Conservation (phyloP, 1,140 invertebrate genomes). For the Pseudoatta argentina region DNA sequence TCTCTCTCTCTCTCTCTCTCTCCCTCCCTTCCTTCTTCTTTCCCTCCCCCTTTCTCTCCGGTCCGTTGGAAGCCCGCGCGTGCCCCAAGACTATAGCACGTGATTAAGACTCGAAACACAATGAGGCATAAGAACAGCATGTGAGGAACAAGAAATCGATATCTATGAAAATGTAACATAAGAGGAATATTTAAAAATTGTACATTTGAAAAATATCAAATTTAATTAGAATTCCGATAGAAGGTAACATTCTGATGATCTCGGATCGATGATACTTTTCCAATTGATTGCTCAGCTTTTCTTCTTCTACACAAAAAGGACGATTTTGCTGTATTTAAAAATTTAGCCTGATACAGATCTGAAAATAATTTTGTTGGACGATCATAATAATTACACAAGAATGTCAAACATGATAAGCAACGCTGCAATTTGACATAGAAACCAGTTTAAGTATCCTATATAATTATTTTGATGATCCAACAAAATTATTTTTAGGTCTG, state of each 20-base stretch:
- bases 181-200: not conserved
- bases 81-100: slow-evolving; percentile 30
- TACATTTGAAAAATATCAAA: not conserved
- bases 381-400: too few species aligned
- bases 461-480: too few species aligned
- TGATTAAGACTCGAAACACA: slow-evolving; percentile 41
- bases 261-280: not conserved
- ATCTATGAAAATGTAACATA: not conserved
- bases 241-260: not conserved
- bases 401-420: too few species aligned
- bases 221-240: slow-evolving; percentile 2
- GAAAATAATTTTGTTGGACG: too few species aligned
- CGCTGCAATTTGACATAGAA: too few species aligned
- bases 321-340: too few species aligned
- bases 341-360: too few species aligned
- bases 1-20: not conserved
- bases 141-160: slow-evolving; percentile 2
- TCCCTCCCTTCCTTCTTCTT: not conserved
- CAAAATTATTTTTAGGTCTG: too few species aligned
- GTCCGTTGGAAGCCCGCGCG: slow-evolving; percentile 20
- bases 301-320: not conserved
- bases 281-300: not conserved
- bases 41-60: not conserved
- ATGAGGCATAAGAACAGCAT: slow-evolving; percentile 15
- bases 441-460: too few species aligned